Percentiles rank a stretch among this genome's conserved stretches.
Conservation (phyloP, 2,888 invertebrate species). For the Dendrolimus pini region DNA sequence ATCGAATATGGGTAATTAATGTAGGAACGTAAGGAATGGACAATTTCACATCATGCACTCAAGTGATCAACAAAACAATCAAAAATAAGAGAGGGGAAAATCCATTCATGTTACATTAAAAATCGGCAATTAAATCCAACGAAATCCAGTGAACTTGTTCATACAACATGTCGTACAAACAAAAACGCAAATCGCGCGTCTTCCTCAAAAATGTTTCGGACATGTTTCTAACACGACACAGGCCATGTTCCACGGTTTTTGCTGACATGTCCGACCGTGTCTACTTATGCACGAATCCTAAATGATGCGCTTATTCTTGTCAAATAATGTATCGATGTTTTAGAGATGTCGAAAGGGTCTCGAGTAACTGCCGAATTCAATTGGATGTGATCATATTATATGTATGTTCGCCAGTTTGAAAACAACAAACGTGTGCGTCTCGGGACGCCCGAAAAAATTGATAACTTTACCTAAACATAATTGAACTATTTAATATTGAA, state of each 20-base stretch:
- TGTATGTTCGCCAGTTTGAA: too few relatives aligned
- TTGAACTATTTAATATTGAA: too few relatives aligned
- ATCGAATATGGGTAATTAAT: too few relatives aligned
- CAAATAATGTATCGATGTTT: background rate
- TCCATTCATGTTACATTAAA: background rate
- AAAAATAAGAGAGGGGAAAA: background rate
- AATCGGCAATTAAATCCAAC: background rate
- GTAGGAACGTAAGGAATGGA: too few relatives aligned
- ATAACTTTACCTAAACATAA: too few relatives aligned
- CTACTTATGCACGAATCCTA: constrained; percentile 47
- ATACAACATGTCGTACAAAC: background rate
- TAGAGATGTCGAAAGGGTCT: too few relatives aligned
- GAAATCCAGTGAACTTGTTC: background rate
- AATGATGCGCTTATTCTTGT: constrained; percentile 27
- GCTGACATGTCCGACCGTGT: constrained; percentile 37
- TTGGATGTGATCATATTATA: too few relatives aligned
- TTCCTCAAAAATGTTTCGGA: constrained; percentile 23
- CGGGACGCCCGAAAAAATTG: too few relatives aligned
- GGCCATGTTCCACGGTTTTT: constrained; percentile 33
- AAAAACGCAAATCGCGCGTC: background rate
- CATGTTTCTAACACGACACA: constrained; percentile 35
- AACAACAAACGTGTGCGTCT: too few relatives aligned
- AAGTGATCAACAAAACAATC: background rate
- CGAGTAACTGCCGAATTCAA: too few relatives aligned
- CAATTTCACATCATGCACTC: too few relatives aligned